Evolutionary conservation across 2,113 vertebrate genomes (phyloP).

Genomic region (Trematocara nigrifrons): DNA sequence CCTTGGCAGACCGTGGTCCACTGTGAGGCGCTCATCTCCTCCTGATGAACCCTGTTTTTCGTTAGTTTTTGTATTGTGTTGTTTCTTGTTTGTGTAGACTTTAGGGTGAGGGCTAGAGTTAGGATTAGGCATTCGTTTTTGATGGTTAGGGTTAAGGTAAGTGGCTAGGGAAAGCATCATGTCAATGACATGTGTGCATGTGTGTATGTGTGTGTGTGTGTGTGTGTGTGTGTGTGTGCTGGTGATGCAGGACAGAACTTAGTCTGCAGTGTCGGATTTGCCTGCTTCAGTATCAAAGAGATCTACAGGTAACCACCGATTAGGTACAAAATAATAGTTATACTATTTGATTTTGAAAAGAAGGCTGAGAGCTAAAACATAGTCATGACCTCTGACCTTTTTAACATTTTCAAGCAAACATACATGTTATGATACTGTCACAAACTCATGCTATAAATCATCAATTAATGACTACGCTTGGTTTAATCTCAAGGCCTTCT

Average conservation of each 20-base stretch:
- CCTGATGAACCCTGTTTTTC: not conserved
- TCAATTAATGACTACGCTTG: not conserved
- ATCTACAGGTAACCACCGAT: not conserved
- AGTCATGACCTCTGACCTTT: not conserved
- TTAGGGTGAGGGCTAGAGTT: not conserved
- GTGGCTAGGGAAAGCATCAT: not conserved
- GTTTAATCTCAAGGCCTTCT: no score
- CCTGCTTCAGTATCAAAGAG: not conserved
- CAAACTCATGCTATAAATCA: not conserved
- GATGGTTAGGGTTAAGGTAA: not conserved
- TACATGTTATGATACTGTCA: not conserved
- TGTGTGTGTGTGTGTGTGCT: not conserved
- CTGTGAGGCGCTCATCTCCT: not conserved
- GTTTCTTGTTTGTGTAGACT: not conserved
- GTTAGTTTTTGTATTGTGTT: not conserved
- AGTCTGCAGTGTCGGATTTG: not conserved
- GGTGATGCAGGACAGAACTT: not conserved
- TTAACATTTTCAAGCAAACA: not conserved
- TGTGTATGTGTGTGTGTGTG: no score
- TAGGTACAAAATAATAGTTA: not conserved
- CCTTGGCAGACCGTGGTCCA: not conserved
- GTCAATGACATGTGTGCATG: not conserved
- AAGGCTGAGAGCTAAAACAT: not conserved
- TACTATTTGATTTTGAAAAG: not conserved
- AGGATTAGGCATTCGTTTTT: not conserved